These are phyloP conservation scores for Dasypogon diadema DNA, from an alignment of 2,888 invertebrate genomes.

Conservation along the genomic window DNA sequence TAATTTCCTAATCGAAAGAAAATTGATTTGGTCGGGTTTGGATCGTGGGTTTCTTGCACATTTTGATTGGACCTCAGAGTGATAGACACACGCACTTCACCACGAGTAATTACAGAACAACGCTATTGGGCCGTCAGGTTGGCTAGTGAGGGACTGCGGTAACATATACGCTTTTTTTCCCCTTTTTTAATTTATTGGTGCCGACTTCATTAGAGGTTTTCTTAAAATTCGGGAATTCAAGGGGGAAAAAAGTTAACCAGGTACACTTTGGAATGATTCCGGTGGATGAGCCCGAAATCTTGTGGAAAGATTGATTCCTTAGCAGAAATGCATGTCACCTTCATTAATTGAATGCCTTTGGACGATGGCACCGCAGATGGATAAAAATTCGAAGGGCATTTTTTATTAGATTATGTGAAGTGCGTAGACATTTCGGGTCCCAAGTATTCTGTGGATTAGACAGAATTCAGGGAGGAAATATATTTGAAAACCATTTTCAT, in stretches of 20 bases:
- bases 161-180: background rate
- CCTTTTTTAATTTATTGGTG: conserved; percentile 17
- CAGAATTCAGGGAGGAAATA: too few relatives aligned
- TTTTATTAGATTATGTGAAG: too few relatives aligned
- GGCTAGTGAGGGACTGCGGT: background rate
- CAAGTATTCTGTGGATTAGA: too few relatives aligned
- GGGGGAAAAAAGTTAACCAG: conserved; percentile 8
- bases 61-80: conserved; percentile 8
- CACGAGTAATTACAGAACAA: conserved; percentile 28
- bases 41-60: conserved; percentile 4
- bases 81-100: conserved; percentile 22
- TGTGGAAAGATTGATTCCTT: background rate
- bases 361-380: too few relatives aligned
- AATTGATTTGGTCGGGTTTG: conserved; percentile 44
- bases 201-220: conserved; percentile 40
- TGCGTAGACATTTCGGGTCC: too few relatives aligned
- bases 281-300: background rate
- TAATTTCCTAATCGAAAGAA: conserved; percentile 48
- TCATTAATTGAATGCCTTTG: conserved; percentile 31
- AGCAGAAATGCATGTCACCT: conserved; percentile 26
- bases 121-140: conserved; percentile 15
- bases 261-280: conserved; percentile 11
- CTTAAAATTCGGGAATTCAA: conserved; percentile 1
- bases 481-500: too few relatives aligned
- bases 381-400: too few relatives aligned